A percentile compares a stretch with the other conserved stretches of the same genome.
These are phyloP conservation scores for Cyclina sinensis DNA, from an alignment of 1,140 invertebrate genomes.

Conservation along the genomic window DNA sequence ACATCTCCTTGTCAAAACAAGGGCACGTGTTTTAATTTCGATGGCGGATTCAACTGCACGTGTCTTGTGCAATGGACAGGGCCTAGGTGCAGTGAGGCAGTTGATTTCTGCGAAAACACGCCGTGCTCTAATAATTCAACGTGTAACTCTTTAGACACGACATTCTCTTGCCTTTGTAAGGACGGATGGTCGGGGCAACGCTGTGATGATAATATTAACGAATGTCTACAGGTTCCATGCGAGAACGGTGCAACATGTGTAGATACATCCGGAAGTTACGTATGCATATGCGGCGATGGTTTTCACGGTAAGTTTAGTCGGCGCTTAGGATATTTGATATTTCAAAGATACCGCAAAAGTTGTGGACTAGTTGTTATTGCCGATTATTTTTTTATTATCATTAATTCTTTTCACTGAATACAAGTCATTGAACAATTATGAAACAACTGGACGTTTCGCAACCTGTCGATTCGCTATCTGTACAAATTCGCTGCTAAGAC, in stretches of 20 bases:
- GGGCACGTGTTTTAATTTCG: slow-evolving; percentile 39
- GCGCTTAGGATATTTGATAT: too few relatives aligned
- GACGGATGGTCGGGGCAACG: slow-evolving; percentile 91
- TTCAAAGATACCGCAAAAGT: too few relatives aligned
- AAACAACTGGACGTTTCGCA: too few relatives aligned
- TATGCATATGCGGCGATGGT: slow-evolving; percentile 23
- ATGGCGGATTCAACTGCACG: not conserved
- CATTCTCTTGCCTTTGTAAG: slow-evolving; percentile 92
- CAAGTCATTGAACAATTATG: too few relatives aligned
- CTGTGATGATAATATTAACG: slow-evolving; percentile 92
- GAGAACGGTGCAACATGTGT: slow-evolving; percentile 37
- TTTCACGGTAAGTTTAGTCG: slow-evolving; percentile 21
- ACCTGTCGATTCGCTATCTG: too few relatives aligned
- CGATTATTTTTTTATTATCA: too few relatives aligned
- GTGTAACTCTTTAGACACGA: slow-evolving; percentile 86
- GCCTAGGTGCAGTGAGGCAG: not conserved
- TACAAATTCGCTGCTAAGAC: too few relatives aligned
- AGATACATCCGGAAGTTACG: slow-evolving; percentile 3
- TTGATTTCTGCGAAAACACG: slow-evolving; percentile 26
- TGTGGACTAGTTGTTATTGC: too few relatives aligned
- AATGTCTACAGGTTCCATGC: slow-evolving; percentile 27
- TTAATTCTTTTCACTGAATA: too few relatives aligned
- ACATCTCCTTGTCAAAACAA: slow-evolving; percentile 35
- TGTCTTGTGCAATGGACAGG: slow-evolving; percentile 21
- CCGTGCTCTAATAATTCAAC: slow-evolving; percentile 90